These are phyloP conservation scores for Haplochromis vanheusdeni DNA, from an alignment of 2,113 vertebrate genomes.

Conservation along the genomic window DNA sequence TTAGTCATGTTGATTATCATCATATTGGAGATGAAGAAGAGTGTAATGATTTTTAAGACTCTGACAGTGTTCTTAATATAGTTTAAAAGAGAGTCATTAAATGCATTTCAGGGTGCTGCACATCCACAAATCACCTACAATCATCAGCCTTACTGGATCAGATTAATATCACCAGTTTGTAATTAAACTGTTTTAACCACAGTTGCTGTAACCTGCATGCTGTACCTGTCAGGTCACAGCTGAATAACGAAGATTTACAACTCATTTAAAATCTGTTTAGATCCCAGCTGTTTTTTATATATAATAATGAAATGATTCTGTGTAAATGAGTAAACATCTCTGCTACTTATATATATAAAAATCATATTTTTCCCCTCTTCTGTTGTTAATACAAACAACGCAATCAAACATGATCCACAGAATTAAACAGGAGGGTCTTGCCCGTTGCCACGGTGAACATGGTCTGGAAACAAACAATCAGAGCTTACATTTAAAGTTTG, in stretches of 20 bases:
- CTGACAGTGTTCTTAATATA: neutral
- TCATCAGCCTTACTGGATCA: neutral
- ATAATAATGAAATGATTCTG: neutral
- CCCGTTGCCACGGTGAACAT: neutral
- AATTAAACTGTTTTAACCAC: rapidly evolving
- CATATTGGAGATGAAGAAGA: neutral
- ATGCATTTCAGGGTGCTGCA: neutral
- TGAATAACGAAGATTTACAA: neutral
- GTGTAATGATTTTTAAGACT: neutral
- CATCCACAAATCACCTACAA: neutral
- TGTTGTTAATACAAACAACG: neutral
- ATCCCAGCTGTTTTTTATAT: neutral
- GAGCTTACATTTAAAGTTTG: neutral
- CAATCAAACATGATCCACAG: neutral
- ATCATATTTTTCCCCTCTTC: neutral
- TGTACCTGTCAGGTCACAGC: neutral
- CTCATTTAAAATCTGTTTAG: neutral
- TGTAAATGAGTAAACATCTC: neutral
- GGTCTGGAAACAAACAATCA: neutral
- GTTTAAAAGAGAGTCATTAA: neutral
- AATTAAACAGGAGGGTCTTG: neutral
- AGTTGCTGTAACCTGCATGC: neutral
- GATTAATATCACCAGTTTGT: neutral
- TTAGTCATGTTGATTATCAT: neutral
- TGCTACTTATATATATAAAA: neutral